A percentile compares a stretch with the other conserved stretches of the same genome.
phyloP scores from a whole-genome alignment of 2,797 vertebrate species.

The Nyctibius grandis region DNA sequence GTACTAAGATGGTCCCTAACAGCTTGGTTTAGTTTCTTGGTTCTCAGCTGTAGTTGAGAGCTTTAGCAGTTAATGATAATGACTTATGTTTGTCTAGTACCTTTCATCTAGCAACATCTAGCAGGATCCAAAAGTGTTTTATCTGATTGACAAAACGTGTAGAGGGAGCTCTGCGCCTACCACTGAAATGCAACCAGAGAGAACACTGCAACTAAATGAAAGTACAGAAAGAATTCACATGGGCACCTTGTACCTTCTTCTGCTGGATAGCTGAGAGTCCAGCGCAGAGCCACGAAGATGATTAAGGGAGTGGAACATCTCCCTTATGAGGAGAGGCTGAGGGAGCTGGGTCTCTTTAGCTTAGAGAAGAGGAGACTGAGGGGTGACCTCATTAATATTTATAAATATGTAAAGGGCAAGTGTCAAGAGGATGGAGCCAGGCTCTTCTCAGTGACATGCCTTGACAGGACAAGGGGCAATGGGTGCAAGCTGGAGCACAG shows the following conservation, averaged over 20 bases:
- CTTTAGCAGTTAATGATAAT: conserved; percentile 51
- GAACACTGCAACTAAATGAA: background rate
- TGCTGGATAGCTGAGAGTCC: too few relatives aligned
- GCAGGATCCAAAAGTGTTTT: conserved; percentile 7
- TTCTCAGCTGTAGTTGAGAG: conserved; percentile 56
- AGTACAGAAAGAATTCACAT: background rate
- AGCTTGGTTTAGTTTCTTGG: conserved; percentile 58
- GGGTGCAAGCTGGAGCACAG: too few relatives aligned
- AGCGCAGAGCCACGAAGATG: too few relatives aligned
- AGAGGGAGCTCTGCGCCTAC: conserved; percentile 31
- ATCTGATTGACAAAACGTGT: conserved; percentile 8
- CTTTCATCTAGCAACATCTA: conserved; percentile 47
- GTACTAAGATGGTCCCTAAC: conserved; percentile 59
- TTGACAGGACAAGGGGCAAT: too few relatives aligned
- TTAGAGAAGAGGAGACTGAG: too few relatives aligned
- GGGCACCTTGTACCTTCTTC: background rate
- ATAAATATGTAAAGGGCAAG: too few relatives aligned
- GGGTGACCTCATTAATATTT: too few relatives aligned
- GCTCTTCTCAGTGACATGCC: too few relatives aligned
- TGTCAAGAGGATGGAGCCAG: too few relatives aligned
- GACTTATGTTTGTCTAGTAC: conserved; percentile 58
- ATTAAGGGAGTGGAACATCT: too few relatives aligned
- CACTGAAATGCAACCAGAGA: background rate
- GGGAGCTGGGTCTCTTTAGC: too few relatives aligned
- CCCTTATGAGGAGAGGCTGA: too few relatives aligned